These are phyloP conservation scores for Metallyticus violacea DNA, from an alignment of 2,888 invertebrate genomes.

Conservation along the genomic window DNA sequence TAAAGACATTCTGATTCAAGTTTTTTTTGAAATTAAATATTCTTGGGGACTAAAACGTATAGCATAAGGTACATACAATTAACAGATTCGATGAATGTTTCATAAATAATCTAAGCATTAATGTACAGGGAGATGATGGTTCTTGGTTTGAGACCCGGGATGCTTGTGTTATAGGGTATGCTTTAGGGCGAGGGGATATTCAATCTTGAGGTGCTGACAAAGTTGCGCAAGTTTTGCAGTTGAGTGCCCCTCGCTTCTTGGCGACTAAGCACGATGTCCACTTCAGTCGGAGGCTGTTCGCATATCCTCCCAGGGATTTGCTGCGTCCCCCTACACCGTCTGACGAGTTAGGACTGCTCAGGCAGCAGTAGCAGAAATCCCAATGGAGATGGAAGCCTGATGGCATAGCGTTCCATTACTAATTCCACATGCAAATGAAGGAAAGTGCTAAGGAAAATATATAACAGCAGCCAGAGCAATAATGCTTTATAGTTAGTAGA, in stretches of 20 bases:
- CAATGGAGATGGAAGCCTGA: constrained; percentile 30
- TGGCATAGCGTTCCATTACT: constrained; percentile 32
- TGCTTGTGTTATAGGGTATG: too few relatives aligned
- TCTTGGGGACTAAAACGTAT: too few relatives aligned
- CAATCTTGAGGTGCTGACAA: too few relatives aligned
- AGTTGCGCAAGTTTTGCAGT: neutral
- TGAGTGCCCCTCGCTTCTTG: neutral
- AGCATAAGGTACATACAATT: too few relatives aligned
- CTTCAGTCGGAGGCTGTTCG: neutral
- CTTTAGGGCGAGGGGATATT: too few relatives aligned
- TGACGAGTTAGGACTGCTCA: neutral
- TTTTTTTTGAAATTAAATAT: too few relatives aligned
- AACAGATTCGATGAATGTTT: too few relatives aligned
- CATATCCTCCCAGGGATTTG: constrained; percentile 4
- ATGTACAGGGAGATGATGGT: too few relatives aligned
- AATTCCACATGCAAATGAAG: constrained; percentile 36
- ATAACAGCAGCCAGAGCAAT: constrained; percentile 31
- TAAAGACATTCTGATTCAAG: too few relatives aligned
- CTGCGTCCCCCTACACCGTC: neutral
- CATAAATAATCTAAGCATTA: too few relatives aligned
- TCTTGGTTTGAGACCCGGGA: too few relatives aligned
- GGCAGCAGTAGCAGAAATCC: constrained; percentile 10
- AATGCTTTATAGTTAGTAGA: constrained; percentile 24
- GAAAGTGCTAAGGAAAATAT: constrained; percentile 36
- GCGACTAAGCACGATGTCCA: neutral